Evolutionary conservation across 1,140 invertebrate genomes (phyloP), one percentile per base, ranked within the genome.

Genomic region (Drosophila mauritiana): DNA sequence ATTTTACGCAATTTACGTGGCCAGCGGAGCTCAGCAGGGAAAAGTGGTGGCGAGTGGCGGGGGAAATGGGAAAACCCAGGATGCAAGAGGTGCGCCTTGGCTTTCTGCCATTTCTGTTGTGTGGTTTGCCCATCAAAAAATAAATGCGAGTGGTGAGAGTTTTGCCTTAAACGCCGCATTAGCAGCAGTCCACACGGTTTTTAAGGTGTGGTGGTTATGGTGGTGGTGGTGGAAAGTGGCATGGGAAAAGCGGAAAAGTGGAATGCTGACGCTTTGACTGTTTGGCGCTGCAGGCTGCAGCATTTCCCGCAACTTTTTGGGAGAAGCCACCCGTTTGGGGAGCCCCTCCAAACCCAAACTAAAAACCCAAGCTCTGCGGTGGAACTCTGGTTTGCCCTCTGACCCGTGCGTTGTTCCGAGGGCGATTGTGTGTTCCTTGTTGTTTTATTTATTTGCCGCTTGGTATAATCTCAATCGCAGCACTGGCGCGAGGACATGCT

Each of bases 381-480:
- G 51, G n/a, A 51, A 11, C 55, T 37, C 15, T 67, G 62, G 55
- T 46, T 68, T 57, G 56, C 49, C 62, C 43, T 52, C 57, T 73
- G 67, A 70, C 51, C 67, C 59, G 64, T 59, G 36, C 63, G 43
- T 22, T 62, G 25, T 31, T 58, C 46, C 39, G 37, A 13, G 42
- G 27, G 65, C 84, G 48, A 74, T 89, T 88, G 64, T 80, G 68
- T 65, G 63, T 62, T 37, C n/a, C 64, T 69, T 34, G 42, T 67
- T 69, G 31, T 54, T 82, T 83, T 83, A 83, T 89, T 89, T 88
- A 83, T 88, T 89, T 88, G 73, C 76, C 83, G 83, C 83, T 79
- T 88, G 79, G 68, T 57, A 57, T 78, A 83, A 74, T 81, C 75
- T 79, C 67, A 67, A 80, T 75, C 74, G 63, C 63, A 80, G 45